Evolutionary conservation across 1,140 invertebrate species (phyloP).

Genomic region (Brachionus koreanus): DNA sequence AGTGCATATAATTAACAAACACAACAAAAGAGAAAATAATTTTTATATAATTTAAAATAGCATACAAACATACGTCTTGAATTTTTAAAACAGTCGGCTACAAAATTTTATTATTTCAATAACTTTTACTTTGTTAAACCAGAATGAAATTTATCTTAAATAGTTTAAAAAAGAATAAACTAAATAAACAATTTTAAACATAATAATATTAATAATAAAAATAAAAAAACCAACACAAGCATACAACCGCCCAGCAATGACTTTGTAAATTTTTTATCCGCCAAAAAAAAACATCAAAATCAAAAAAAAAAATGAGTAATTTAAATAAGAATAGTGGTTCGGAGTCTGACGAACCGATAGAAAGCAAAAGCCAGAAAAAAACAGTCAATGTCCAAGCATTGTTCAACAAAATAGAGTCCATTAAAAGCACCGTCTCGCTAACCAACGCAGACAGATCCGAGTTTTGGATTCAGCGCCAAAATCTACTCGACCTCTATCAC

Average conservation of each 20-base stretch:
- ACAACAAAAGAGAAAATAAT: background rate
- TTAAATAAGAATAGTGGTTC: background rate
- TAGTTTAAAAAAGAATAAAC: too few relatives aligned
- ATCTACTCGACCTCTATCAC: slow-evolving; percentile 23
- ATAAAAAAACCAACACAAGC: background rate
- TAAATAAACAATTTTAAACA: background rate
- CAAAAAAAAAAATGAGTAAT: background rate
- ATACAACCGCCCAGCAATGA: background rate
- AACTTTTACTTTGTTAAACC: background rate
- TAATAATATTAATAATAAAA: background rate
- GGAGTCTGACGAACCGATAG: background rate
- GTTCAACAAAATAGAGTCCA: slow-evolving; percentile 34
- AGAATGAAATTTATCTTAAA: background rate
- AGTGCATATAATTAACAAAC: background rate
- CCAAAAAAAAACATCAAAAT: background rate
- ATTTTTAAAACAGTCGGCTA: background rate
- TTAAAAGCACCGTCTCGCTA: slow-evolving; percentile 14
- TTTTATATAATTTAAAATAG: background rate
- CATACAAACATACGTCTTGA: background rate
- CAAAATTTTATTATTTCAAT: background rate
- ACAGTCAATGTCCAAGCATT: background rate
- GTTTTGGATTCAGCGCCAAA: slow-evolving; percentile 39
- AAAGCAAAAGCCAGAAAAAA: background rate
- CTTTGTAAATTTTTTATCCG: background rate
- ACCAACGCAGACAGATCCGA: slow-evolving; percentile 25